Evolutionary conservation across 2,113 vertebrate species (phyloP), one percentile per base, ranked within the genome.

Genomic region (Hydrochoerus hydrochaeris): DNA sequence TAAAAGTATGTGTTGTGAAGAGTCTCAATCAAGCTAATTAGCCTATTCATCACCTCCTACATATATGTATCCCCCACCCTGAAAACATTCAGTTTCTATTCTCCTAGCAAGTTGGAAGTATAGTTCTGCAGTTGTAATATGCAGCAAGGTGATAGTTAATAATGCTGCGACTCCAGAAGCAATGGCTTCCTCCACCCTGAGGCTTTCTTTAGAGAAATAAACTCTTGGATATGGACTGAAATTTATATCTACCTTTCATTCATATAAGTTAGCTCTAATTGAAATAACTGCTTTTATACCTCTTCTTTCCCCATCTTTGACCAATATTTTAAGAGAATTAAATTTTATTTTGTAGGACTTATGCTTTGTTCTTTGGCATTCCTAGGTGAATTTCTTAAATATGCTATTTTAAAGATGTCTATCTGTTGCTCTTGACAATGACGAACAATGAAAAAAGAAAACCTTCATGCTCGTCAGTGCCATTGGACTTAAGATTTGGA

Each of bases 401-500:
- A 38, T 92, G 54, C 75, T 97, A 90, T 96, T 96, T 77, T 89
- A 49, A 92, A 92, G 63, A 93, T 84, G 85, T 90, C 80, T 86
- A 20, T 38, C 77, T 96, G 2, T 91, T 90, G 19, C 26, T 92
- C 82, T 94, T 97, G 94, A 95, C 93, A 97, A 60, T 90, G 84
- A 96, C 91, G 83, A 96, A 91, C 83, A 97, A 57, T 86, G 84
- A 85, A 80, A 83, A 94, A 84, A 92, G 85, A 71, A 88, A 96
- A 96, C 77, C 4, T 94, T 62, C 54, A 54, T 13, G 24, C 49
- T 96, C 69, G 77, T 94, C 95, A 96, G 41, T 95, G 93, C 92
- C 90, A 95, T 82, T 97, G 95, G 95, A 95, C 90, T 85, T 92
- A 38, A 96, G 94, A 95, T 95, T 95, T 88, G 69, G 71, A 92